Conservation (phyloP, 1,140 invertebrate species). For the Heliconius eleuchia region DNA sequence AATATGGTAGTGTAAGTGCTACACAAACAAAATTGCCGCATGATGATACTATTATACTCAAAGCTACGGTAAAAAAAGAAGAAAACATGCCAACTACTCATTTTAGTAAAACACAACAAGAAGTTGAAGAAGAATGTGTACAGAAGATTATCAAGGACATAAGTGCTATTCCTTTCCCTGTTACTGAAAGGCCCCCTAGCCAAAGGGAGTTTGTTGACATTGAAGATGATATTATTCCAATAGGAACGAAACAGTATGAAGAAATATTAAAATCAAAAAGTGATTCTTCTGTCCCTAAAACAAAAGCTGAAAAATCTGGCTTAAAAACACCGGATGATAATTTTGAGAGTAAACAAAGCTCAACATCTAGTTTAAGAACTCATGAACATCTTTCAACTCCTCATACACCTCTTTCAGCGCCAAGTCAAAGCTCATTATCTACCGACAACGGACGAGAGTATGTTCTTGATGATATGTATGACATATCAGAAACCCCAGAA, state of each 20-base stretch:
- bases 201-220: constrained; percentile 74
- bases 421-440: constrained; percentile 84
- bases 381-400: constrained; percentile 80
- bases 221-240: constrained; percentile 74
- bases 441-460: constrained; percentile 85
- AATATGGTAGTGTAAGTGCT: constrained; percentile 50
- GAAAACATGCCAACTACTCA: constrained; percentile 46
- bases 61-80: constrained; percentile 45
- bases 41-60: constrained; percentile 48
- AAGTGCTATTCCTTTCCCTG: constrained; percentile 62
- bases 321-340: constrained; percentile 59
- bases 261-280: constrained; percentile 78
- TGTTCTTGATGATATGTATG: constrained; percentile 82
- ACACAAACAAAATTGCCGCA: constrained; percentile 37
- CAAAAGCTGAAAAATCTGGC: constrained; percentile 66
- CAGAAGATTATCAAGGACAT: constrained; percentile 66
- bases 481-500: constrained; percentile 83
- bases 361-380: constrained; percentile 75
- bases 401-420: constrained; percentile 83
- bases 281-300: constrained; percentile 75
- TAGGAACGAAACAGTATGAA: constrained; percentile 74
- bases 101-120: constrained; percentile 21
- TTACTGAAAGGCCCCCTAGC: constrained; percentile 63
- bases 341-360: constrained; percentile 73
- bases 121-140: constrained; percentile 63